Evolutionary conservation across 2,797 vertebrate genomes (phyloP).

Genomic region (Austrolebias charrua): DNA sequence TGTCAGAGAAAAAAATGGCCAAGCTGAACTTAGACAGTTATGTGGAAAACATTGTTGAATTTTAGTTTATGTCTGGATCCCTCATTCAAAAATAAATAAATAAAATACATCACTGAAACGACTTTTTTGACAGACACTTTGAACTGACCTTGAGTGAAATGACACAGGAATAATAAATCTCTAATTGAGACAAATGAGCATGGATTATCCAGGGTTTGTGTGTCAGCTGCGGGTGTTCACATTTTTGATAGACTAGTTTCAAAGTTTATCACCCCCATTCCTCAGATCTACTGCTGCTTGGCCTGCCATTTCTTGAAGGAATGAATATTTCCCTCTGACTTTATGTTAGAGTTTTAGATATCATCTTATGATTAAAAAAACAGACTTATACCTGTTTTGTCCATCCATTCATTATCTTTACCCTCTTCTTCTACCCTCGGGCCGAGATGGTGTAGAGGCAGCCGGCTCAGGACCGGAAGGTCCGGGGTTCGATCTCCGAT

Average conservation of each 20-base stretch:
- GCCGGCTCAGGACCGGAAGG: too few species aligned
- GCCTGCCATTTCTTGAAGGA: too few species aligned
- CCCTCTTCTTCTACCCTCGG: too few species aligned
- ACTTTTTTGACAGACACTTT: conserved; percentile 27
- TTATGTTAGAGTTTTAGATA: too few species aligned
- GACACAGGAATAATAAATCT: conserved; percentile 13
- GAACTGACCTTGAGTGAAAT: conserved; percentile 8
- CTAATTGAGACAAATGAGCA: conserved; percentile 18
- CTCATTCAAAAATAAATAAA: conserved; percentile 7
- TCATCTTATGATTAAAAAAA: too few species aligned
- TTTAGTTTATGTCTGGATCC: conserved; percentile 25
- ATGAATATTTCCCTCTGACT: too few species aligned
- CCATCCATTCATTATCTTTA: too few species aligned
- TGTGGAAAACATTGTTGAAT: conserved; percentile 24
- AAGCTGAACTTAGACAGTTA: conserved; percentile 23
- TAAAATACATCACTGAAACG: conserved; percentile 19
- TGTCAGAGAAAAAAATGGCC: conserved; percentile 22
- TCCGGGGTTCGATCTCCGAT: too few species aligned
- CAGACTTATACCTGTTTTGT: too few species aligned
- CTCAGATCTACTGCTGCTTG: too few species aligned
- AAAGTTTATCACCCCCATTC: too few species aligned
- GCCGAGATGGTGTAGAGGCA: too few species aligned
- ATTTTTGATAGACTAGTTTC: neutral
- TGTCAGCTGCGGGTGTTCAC: conserved; percentile 7
- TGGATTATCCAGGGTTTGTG: conserved; percentile 15